Evolutionary conservation across 2,797 vertebrate genomes (phyloP), one percentile per base, ranked within the genome.

Genomic region (Zenarchopterus dispar): DNA sequence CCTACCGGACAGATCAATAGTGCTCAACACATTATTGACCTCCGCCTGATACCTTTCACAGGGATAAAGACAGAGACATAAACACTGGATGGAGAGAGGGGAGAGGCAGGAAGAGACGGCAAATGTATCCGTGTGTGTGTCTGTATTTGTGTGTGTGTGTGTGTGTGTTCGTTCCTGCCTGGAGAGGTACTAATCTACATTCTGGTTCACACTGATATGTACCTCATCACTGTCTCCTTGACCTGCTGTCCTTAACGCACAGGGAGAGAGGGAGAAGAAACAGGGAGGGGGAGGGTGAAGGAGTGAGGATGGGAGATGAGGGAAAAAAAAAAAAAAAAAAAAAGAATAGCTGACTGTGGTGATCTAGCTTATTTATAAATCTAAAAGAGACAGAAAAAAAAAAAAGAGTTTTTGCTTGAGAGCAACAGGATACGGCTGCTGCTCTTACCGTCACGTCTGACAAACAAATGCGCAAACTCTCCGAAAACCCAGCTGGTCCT

Each of bases 21-120:
- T 87, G 89, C 89, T 91, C 89, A 89, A 91, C 90, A 88, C 86
- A 89, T 90, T 91, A 91, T 90, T 91, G 90, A 91, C 86, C 86
- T 80, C 82, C 68, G 73, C 81, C 84, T 86, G 87, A 90, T 90
- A 86, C 84, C 78, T 87, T 90, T 90, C 84, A 88, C 83, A 70
- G 85, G 82, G 73, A 88, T 84, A 84, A 88, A 89, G 88, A 88
- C 87, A 81, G 82, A 86, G 81, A 88, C 84, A 88, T 85, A 91
- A 90, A 91, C 89, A 90, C 62, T 66, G 74, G 85, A 78, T 62
- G 82, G 69, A 82, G 62, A 70, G 78, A 75, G 55, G 67, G 54
- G 56, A 67, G 73, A 53, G 70, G 68, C 36, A 76, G 49, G 70
- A 62, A 75, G 61, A 80, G 73, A 81, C 55, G 26, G 80, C 8